Conservation (phyloP, 1,140 invertebrate genomes). For the Grapholita molesta region DNA sequence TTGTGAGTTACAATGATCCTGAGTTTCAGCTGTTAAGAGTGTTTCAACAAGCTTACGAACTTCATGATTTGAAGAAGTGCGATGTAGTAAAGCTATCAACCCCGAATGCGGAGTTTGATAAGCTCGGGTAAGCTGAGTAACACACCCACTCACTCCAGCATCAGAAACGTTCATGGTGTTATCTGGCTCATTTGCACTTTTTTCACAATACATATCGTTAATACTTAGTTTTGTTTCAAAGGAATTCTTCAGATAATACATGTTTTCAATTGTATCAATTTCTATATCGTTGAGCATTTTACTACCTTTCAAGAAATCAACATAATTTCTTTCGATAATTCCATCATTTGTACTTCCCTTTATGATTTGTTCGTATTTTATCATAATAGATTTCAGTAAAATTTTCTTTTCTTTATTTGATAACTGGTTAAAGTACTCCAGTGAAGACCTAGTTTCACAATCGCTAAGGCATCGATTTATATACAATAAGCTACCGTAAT, state of each 20-base stretch:
- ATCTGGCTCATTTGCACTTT: constrained; percentile 30
- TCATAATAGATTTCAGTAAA: constrained; percentile 47
- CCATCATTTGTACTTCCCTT: constrained; percentile 32
- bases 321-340: constrained; percentile 57
- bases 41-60: constrained; percentile 51
- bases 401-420: constrained; percentile 43
- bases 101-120: constrained; percentile 37
- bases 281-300: constrained; percentile 40
- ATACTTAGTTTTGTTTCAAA: constrained; percentile 45
- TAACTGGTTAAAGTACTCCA: constrained; percentile 56
- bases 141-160: constrained; percentile 41
- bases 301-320: constrained; percentile 66
- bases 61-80: constrained; percentile 44
- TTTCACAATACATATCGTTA: constrained; percentile 52
- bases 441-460: constrained; percentile 55
- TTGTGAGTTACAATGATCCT: constrained; percentile 26
- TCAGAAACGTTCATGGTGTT: constrained; percentile 37
- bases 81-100: constrained; percentile 40
- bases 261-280: constrained; percentile 52
- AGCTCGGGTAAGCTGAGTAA: constrained; percentile 41
- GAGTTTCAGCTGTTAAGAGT: constrained; percentile 35
- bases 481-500: constrained; percentile 56
- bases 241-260: constrained; percentile 66
- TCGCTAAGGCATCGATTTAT: constrained; percentile 60
- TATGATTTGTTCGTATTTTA: constrained; percentile 65